These are phyloP conservation scores for Cyaniris semiargus DNA, from an alignment of 2,888 invertebrate species.

Conservation along the genomic window DNA sequence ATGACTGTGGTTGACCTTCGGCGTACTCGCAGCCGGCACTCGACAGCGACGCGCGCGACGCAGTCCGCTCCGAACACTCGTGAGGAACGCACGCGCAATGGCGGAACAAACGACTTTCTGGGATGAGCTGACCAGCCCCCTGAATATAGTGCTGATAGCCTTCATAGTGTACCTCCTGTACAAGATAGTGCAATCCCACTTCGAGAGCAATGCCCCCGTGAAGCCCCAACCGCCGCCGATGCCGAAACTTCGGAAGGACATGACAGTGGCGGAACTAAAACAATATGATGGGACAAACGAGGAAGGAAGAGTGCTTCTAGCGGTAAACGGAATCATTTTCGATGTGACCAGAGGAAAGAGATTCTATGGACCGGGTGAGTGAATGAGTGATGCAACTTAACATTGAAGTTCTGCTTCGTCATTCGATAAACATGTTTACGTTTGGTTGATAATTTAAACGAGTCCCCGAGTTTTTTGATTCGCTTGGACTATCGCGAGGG, in stretches of 20 bases:
- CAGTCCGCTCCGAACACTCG: background rate
- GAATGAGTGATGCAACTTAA: background rate
- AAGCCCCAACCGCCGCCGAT: constrained; percentile 78
- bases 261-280: constrained; percentile 92
- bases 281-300: constrained; percentile 90
- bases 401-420: constrained; percentile 7
- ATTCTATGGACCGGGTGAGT: constrained; percentile 96
- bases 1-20: constrained; percentile 48
- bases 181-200: constrained; percentile 81
- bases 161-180: constrained; percentile 79
- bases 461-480: background rate
- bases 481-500: background rate
- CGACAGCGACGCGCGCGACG: constrained; percentile 40
- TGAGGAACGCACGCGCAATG: constrained; percentile 17
- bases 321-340: constrained; percentile 95
- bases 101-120: constrained; percentile 58
- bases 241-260: constrained; percentile 92
- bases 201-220: constrained; percentile 58
- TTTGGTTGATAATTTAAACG: background rate
- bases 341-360: constrained; percentile 95
- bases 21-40: constrained; percentile 45
- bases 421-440: constrained; percentile 15
- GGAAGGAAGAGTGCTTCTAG: constrained; percentile 94
- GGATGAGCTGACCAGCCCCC: constrained; percentile 71
- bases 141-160: constrained; percentile 64